Evolutionary conservation across 2,888 invertebrate species (phyloP).

Genomic region (Conistra vaccinii): DNA sequence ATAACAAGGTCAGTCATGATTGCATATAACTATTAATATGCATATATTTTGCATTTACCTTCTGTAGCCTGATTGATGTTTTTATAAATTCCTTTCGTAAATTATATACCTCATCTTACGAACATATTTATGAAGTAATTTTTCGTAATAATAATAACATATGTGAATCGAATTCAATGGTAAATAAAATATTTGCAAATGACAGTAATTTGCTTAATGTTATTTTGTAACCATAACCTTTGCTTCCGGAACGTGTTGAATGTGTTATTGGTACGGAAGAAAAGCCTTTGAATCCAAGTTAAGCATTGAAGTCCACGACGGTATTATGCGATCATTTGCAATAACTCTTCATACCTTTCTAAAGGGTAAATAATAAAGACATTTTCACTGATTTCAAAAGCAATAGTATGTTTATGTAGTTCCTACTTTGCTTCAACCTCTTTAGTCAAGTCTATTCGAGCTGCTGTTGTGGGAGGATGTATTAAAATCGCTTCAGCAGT

Average conservation of each 20-base stretch:
- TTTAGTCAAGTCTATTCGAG: not conserved
- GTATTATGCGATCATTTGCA: slow-evolving; percentile 3
- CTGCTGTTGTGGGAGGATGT: not conserved
- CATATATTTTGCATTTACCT: slow-evolving; percentile 23
- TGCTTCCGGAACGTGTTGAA: slow-evolving; percentile 15
- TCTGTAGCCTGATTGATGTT: not conserved
- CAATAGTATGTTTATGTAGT: not conserved
- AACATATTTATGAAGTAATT: slow-evolving; percentile 15
- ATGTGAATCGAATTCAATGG: not conserved
- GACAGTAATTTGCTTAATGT: slow-evolving; percentile 26
- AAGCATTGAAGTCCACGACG: not conserved
- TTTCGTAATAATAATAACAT: slow-evolving; percentile 10
- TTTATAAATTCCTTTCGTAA: slow-evolving; percentile 7
- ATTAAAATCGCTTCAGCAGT: slow-evolving; percentile 3
- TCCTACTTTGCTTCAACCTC: not conserved
- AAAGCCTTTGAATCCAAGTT: slow-evolving; percentile 18
- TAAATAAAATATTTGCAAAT: slow-evolving; percentile 22
- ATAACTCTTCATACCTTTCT: not conserved
- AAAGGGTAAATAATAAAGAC: not conserved
- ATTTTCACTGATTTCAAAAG: slow-evolving; percentile 13
- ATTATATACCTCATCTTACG: not conserved
- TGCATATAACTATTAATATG: slow-evolving; percentile 14
- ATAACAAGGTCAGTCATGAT: slow-evolving; percentile 49
- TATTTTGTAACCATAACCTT: slow-evolving; percentile 11
- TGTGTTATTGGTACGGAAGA: slow-evolving; percentile 18